Evolutionary conservation across 2,113 vertebrate species (phyloP), one percentile per base, ranked within the genome.

Genomic region (Morphnarchus princeps): DNA sequence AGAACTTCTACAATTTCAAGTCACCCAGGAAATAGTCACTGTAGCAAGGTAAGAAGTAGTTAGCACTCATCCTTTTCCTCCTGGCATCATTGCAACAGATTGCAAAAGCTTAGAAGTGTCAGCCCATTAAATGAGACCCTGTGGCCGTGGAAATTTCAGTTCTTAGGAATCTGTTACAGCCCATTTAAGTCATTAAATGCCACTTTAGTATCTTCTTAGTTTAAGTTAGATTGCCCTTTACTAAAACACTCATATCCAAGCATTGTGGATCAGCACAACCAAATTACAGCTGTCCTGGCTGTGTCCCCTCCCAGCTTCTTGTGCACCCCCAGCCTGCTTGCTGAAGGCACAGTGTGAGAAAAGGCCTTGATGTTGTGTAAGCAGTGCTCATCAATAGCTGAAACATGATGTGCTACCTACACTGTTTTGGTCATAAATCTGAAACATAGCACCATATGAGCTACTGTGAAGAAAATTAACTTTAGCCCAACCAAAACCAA

Each of bases 321-420:
- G 31, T 54, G 65, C 13, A 12, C 15, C 20, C 8, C 9, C 18
- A 42, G 28, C 16, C 55, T 65, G 8, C 22, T 63, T 22, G 3
- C 49, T 47, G 32, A 9, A 4, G 4, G 11, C 7, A 8, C 25
- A 15, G 10, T 0, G 3, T 59, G 28, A 59, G 31, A 28, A 62
- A 31, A 57, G 18, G 9, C 29, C 34, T 45, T 55, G 11, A 22
- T 1, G 1, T 10, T 62, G 31, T 12, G 18, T 12, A 14, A 74
- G 67, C 31, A 13, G 22, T 66, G 38, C 61, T 55, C 26, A 74
- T 29, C 54, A 38, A 1, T 7, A 34, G 11, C 62, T 79, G 45
- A 40, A 59, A 29, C 7, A 26, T 11, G 5, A 9, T 2, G 10
- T 89, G 32, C 76, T 67, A 0, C n/a, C 34, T 25, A 1, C 7